Percentiles rank a stretch among this genome's conserved stretches.
Evolutionary conservation across 1,140 invertebrate genomes (phyloP).

Genomic region (Pseudomyrmex dendroicus): DNA sequence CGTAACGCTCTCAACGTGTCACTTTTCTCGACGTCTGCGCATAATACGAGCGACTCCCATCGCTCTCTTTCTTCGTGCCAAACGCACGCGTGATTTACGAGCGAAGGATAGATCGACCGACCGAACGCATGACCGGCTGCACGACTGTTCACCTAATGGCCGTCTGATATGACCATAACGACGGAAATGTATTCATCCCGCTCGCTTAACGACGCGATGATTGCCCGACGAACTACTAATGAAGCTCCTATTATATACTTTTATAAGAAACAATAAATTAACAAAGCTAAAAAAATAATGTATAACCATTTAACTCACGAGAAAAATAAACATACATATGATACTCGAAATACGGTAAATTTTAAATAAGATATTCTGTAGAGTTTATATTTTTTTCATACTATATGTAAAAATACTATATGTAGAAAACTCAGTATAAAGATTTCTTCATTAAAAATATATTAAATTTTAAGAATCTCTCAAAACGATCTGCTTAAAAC

Average conservation of each 20-base stretch:
- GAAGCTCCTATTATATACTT: not conserved
- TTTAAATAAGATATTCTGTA: no score
- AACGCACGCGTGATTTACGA: constrained; percentile 76
- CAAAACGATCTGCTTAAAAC: not conserved
- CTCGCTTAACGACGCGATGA: constrained; percentile 36
- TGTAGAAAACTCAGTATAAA: not conserved
- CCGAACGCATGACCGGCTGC: not conserved
- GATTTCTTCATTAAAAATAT: not conserved
- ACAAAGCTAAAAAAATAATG: not conserved
- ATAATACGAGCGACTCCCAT: constrained; percentile 71
- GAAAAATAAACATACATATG: no score
- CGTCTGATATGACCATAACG: constrained; percentile 35
- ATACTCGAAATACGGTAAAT: no score
- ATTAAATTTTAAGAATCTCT: not conserved
- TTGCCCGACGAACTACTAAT: constrained; percentile 62
- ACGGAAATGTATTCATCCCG: constrained; percentile 43
- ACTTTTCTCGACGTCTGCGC: constrained; percentile 75
- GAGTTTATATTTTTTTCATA: no score
- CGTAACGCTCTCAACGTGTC: constrained; percentile 78
- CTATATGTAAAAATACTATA: no score
- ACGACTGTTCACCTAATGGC: constrained; percentile 44
- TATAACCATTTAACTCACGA: not conserved
- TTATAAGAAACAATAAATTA: constrained; percentile 21
- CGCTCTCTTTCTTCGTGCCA: constrained; percentile 63
- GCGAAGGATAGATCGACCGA: constrained; percentile 72